A percentile compares a stretch with the other conserved stretches of the same genome.
Conservation (phyloP, 1,140 invertebrate genomes). For the Leptinotarsa defecta region DNA sequence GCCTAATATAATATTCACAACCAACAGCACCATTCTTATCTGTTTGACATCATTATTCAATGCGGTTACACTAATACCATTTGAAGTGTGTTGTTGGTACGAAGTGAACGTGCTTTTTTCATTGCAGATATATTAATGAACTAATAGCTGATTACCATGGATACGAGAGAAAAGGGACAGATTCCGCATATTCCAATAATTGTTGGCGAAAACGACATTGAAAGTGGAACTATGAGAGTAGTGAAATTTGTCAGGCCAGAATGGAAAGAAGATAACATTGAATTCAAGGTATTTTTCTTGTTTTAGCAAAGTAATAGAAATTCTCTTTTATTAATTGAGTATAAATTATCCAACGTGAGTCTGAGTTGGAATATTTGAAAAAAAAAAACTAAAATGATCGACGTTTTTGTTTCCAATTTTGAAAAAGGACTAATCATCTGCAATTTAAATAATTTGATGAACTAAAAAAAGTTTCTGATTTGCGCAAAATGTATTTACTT, state of each 20-base stretch:
- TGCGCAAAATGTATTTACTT: too few species aligned
- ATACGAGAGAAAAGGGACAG: neutral
- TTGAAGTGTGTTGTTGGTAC: neutral
- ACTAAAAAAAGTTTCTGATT: too few species aligned
- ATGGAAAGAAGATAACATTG: slow-evolving; percentile 56
- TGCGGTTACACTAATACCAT: neutral
- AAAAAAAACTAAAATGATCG: too few species aligned
- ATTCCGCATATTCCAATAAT: slow-evolving; percentile 36
- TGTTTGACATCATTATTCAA: neutral
- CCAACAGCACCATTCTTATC: neutral
- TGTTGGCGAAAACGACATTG: slow-evolving; percentile 42
- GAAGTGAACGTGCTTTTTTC: neutral
- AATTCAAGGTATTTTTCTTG: slow-evolving; percentile 55
- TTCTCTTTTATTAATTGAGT: too few species aligned
- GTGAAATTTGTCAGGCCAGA: slow-evolving; percentile 56
- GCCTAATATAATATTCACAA: neutral
- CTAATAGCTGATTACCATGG: slow-evolving; percentile 13
- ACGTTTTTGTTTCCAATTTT: too few species aligned
- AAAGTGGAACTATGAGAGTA: slow-evolving; percentile 55
- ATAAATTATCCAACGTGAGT: too few species aligned
- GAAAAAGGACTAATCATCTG: too few species aligned
- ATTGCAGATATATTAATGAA: neutral
- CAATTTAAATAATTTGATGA: too few species aligned
- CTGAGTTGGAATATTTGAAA: too few species aligned
- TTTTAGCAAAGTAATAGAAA: too few species aligned